phyloP scores from a whole-genome alignment of 2,797 vertebrate species.

The Distichodus sexfasciatus region DNA sequence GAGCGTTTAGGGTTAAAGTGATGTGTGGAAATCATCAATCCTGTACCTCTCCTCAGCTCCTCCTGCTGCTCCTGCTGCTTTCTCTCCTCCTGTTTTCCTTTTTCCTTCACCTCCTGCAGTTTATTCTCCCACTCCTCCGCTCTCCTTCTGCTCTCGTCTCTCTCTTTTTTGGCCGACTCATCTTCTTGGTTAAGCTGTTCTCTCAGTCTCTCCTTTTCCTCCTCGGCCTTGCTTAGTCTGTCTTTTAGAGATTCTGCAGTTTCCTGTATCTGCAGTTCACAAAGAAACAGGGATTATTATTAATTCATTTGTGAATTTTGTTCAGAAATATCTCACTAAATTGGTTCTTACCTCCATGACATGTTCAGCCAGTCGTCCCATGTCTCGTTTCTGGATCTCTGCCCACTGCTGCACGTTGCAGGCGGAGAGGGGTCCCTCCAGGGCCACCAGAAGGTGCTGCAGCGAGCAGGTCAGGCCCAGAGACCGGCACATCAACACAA shows the following conservation, averaged over 20 bases:
- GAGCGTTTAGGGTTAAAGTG: not conserved
- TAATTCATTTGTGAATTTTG: too few species aligned
- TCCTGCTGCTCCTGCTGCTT: slow-evolving; percentile 71
- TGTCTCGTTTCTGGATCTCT: slow-evolving; percentile 81
- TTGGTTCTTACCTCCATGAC: slow-evolving; percentile 58
- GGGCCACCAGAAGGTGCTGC: slow-evolving; percentile 70
- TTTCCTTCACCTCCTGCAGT: slow-evolving; percentile 60
- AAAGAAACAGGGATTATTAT: not conserved
- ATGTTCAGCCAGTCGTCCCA: slow-evolving; percentile 79
- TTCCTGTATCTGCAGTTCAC: slow-evolving; percentile 61
- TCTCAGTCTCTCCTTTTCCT: slow-evolving; percentile 66
- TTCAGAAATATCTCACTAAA: not conserved
- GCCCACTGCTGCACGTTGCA: slow-evolving; percentile 82
- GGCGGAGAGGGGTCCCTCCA: slow-evolving; percentile 74
- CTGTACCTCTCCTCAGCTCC: slow-evolving; percentile 68
- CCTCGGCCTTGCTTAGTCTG: slow-evolving; percentile 63
- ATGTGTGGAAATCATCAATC: not conserved
- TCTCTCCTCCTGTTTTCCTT: slow-evolving; percentile 60
- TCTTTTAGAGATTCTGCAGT: slow-evolving; percentile 74
- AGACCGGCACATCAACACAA: slow-evolving; percentile 77
- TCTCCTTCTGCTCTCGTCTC: slow-evolving; percentile 66
- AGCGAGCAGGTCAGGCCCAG: slow-evolving; percentile 89
- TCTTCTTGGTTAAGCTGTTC: slow-evolving; percentile 61
- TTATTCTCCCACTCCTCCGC: slow-evolving; percentile 67
- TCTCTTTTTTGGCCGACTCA: slow-evolving; percentile 49